Evolutionary conservation across 2,888 invertebrate genomes (phyloP).

Genomic region (Serripes groenlandicus): DNA sequence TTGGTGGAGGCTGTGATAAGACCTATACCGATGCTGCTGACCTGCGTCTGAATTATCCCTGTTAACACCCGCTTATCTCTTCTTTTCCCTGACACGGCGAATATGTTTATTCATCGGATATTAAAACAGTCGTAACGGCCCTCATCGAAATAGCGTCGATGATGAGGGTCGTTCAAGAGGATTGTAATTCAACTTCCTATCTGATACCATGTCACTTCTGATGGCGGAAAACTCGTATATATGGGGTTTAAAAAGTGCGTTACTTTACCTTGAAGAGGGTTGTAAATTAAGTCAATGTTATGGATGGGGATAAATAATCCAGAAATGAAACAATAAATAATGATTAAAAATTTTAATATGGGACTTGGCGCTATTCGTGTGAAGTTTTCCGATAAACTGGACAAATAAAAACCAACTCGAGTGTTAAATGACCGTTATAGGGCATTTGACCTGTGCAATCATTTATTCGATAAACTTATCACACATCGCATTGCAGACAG

Average conservation of each 20-base stretch:
- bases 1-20: too few species aligned
- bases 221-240: constrained; percentile 24
- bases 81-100: too few species aligned
- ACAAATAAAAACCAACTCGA: constrained; percentile 49
- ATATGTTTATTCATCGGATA: constrained; percentile 49
- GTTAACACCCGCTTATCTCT: too few species aligned
- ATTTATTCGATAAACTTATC: too few species aligned
- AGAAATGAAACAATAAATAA: constrained; percentile 71
- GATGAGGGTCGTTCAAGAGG: constrained; percentile 42
- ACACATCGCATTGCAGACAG: too few species aligned
- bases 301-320: constrained; percentile 55
- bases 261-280: constrained; percentile 10
- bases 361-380: constrained; percentile 43
- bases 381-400: constrained; percentile 58
- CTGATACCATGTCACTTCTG: constrained; percentile 27
- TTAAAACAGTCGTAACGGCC: constrained; percentile 41
- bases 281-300: constrained; percentile 66
- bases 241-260: constrained; percentile 19
- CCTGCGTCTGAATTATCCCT: too few species aligned
- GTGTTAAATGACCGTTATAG: constrained; percentile 49
- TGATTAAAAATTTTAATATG: constrained; percentile 32
- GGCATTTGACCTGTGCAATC: neutral
- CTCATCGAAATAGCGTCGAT: constrained; percentile 30
- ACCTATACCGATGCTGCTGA: too few species aligned
- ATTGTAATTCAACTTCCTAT: constrained; percentile 39